Percentiles rank a stretch among this genome's conserved stretches.
phyloP scores from a whole-genome alignment of 2,113 vertebrate genomes.

The Pithys albifrons region DNA sequence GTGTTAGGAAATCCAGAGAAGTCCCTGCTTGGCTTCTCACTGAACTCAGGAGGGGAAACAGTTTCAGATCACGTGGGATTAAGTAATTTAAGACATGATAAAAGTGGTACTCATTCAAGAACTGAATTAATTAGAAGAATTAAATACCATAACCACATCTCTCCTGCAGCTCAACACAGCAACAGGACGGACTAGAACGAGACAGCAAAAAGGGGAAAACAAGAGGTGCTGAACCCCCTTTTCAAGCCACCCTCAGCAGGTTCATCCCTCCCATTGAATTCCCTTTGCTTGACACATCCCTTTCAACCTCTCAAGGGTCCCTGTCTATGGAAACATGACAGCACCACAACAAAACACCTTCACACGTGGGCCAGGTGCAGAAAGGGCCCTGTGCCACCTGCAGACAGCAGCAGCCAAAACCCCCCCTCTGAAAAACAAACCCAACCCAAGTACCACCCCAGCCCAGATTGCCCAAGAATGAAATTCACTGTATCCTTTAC shows the following conservation, averaged over 20 bases:
- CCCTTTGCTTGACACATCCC: fast-evolving
- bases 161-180: not conserved
- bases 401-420: not conserved
- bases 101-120: not conserved
- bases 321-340: fast-evolving
- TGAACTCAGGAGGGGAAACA: not conserved
- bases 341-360: not conserved
- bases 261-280: not conserved
- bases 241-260: not conserved
- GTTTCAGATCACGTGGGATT: not conserved
- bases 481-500: fast-evolving
- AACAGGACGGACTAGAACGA: not conserved
- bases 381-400: not conserved
- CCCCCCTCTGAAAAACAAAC: not conserved
- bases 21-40: not conserved
- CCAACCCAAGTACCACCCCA: not conserved
- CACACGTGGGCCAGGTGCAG: fast-evolving
- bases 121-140: not conserved
- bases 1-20: not conserved
- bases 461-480: not conserved
- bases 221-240: not conserved
- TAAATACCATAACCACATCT: fast-evolving
- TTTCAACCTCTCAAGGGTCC: not conserved
- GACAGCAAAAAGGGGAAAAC: not conserved
- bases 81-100: not conserved